These are phyloP conservation scores for Tipula lateralis DNA, from an alignment of 2,888 invertebrate genomes.

Conservation along the genomic window DNA sequence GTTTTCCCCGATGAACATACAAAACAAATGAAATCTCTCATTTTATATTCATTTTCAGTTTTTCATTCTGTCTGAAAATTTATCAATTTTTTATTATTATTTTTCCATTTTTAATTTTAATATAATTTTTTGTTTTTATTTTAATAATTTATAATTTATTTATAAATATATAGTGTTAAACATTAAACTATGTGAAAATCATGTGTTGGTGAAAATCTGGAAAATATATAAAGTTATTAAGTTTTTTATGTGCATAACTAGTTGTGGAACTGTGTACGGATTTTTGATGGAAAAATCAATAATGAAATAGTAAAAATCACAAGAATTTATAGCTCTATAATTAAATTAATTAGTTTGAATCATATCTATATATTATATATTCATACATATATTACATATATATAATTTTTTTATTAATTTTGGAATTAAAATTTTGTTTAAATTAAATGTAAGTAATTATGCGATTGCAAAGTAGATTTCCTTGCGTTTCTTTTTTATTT, in stretches of 20 bases:
- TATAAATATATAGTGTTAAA: not conserved
- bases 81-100: conserved; percentile 1
- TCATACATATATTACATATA: not conserved
- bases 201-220: not conserved
- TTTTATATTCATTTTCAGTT: conserved; percentile 1
- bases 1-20: not conserved
- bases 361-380: conserved; percentile 13
- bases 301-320: conserved; percentile 19
- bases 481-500: not conserved
- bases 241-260: not conserved
- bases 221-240: not conserved
- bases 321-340: not conserved
- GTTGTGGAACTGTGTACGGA: not conserved
- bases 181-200: not conserved
- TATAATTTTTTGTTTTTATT: not conserved
- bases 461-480: not conserved
- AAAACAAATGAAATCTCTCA: not conserved
- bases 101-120: not conserved
- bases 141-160: not conserved
- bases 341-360: conserved; percentile 11
- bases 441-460: conserved; percentile 11
- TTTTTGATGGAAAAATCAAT: not conserved
- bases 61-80: conserved; percentile 19
- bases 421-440: not conserved
- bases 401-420: not conserved